These are phyloP conservation scores for Lasioglossum figueresi DNA, from an alignment of 2,888 invertebrate species.

Conservation along the genomic window DNA sequence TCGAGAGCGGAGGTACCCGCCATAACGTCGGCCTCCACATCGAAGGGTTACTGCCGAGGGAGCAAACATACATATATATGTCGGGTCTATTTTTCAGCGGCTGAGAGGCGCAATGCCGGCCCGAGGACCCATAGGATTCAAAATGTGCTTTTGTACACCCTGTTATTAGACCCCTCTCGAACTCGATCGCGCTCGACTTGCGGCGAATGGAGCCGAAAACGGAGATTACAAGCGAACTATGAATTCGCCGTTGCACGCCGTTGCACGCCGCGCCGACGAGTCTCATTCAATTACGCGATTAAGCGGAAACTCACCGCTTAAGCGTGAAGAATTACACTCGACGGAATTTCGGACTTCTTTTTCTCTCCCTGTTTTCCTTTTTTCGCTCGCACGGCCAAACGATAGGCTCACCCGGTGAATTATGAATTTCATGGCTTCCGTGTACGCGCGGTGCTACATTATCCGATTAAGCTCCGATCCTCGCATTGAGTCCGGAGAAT, in stretches of 20 bases:
- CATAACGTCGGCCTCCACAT: constrained; percentile 75
- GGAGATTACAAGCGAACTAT: constrained; percentile 48
- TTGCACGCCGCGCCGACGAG: constrained; percentile 22
- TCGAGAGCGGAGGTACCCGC: constrained; percentile 67
- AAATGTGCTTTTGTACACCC: constrained; percentile 48
- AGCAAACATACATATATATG: constrained; percentile 62
- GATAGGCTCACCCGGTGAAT: constrained; percentile 32
- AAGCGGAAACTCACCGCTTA: constrained; percentile 37
- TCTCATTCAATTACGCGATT: constrained; percentile 52
- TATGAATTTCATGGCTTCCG: constrained; percentile 32
- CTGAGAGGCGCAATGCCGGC: constrained; percentile 55
- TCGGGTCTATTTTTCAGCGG: constrained; percentile 73
- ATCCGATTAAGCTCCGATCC: constrained; percentile 51
- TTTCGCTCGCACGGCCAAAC: constrained; percentile 2
- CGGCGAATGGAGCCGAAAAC: constrained; percentile 33
- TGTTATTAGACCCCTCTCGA: constrained; percentile 46
- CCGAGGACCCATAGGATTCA: constrained; percentile 50
- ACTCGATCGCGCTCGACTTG: constrained; percentile 47
- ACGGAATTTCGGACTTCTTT: constrained; percentile 8
- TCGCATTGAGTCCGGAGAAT: constrained; percentile 12
- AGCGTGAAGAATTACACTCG: constrained; percentile 10
- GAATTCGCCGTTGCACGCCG: constrained; percentile 33
- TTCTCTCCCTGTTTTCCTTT: not conserved
- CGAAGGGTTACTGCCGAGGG: constrained; percentile 76
- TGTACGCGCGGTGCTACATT: constrained; percentile 18